Conservation (phyloP, 2,888 invertebrate species). For the Cephus runcator region DNA sequence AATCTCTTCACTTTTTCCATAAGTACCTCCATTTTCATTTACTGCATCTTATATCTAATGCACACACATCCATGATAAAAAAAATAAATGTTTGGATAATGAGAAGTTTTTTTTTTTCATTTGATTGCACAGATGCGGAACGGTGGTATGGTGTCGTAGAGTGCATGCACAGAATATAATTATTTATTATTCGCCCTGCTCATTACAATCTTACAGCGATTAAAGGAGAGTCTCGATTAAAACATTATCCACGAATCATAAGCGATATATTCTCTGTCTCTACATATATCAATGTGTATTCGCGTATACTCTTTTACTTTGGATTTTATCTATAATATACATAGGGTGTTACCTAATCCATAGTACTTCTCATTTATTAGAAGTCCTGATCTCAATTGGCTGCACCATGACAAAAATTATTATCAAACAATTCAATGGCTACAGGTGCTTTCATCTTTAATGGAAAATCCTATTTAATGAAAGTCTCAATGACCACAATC, state of each 20-base stretch:
- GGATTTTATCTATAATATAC: not conserved
- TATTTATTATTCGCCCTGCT: not conserved
- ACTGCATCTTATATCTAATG: too few relatives aligned
- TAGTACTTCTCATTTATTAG: not conserved
- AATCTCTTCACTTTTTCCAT: too few relatives aligned
- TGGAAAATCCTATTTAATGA: too few relatives aligned
- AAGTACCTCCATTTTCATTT: too few relatives aligned
- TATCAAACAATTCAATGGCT: not conserved
- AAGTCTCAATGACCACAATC: too few relatives aligned
- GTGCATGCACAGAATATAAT: constrained; percentile 3
- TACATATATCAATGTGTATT: not conserved
- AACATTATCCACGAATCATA: not conserved
- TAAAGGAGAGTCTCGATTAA: not conserved
- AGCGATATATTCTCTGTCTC: not conserved
- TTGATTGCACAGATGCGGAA: not conserved
- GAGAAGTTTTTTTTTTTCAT: too few relatives aligned
- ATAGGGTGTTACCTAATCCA: not conserved
- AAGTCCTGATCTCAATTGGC: not conserved
- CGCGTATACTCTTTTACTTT: not conserved
- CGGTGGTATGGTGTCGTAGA: not conserved
- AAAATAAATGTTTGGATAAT: too few relatives aligned
- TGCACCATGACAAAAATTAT: not conserved
- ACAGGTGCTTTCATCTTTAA: too few relatives aligned
- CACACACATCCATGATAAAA: too few relatives aligned
- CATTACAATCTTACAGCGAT: not conserved